Base-by-base conservation (phyloP, 2,113 vertebrate genomes). In the Lichenostomus cassidix region DNA sequence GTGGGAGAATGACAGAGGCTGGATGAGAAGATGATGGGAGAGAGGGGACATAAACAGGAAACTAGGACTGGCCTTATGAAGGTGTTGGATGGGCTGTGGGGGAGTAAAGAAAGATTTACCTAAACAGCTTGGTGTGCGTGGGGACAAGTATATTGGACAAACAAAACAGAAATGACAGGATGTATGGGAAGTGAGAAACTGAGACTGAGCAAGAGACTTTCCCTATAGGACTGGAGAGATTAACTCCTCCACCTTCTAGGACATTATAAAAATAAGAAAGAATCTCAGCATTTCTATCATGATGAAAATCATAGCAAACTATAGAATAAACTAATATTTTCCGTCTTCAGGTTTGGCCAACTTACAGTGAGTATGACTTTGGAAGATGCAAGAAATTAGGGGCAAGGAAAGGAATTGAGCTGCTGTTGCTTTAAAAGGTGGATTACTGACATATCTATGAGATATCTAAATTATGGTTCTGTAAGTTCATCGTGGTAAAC, bases 1-100 rank as follows among this genome's bases (percentile, higher is more conserved):
- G 91, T 87, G 89, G 81, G 70, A 87, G 55, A 83, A 49, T 70
- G 94, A 80, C 84, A 84, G 84, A 69, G 47, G 24, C 35, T 80
- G 75, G n/a, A 52, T 81, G 56, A 94, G 80, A 46, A 87, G 82
- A 29, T 73, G 84, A 39, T 82, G 42, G 81, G 78, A 83, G 78
- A 87, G 58, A 87, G 28, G 37, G 78, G 74, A 70, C 52, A 29
- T 4, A 88, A 87, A 59, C 35, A 82, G 87, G 81, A 92, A 92
- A 91, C 70, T 85, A 73, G 81, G 85, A 52, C 67, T 94, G 90
- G 80, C 83, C 86, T 81, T 64, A 41, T 2, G 41, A 84, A 89
- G 69, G 81, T 89, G 73, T 78, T 89, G 91, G 35, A 64, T 85
- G 33, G 28, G 52, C 56, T 91, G 52, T 71, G 76, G 87, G 83